A percentile compares a stretch with the other conserved stretches of the same genome.
Conservation (phyloP, 2,113 vertebrate species). For the Pomatorhinus ruficollis region DNA sequence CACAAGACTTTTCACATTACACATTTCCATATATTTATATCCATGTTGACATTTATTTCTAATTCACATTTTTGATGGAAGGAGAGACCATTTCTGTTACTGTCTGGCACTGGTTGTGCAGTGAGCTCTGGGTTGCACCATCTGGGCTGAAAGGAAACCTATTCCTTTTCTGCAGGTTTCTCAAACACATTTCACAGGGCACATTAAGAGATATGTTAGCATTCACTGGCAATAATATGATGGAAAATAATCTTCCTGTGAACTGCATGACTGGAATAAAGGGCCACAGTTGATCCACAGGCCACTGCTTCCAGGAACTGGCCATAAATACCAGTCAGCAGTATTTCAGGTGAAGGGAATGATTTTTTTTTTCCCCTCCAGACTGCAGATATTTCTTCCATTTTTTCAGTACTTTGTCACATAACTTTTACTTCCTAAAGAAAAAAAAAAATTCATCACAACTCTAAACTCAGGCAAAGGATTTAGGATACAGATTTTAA, state of each 20-base stretch:
- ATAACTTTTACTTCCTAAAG: not conserved
- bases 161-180: not conserved
- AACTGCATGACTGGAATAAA: not conserved
- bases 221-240: not conserved
- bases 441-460: not conserved
- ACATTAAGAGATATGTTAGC: not conserved
- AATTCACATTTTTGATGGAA: not conserved
- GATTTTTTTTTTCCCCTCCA: not conserved
- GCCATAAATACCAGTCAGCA: not conserved
- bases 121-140: not conserved
- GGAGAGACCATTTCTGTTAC: not conserved
- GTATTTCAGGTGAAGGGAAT: not conserved
- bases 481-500: not conserved
- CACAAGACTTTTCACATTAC: fast-evolving
- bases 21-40: not conserved
- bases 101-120: not conserved
- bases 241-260: not conserved
- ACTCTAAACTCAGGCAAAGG: not conserved
- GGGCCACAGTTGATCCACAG: not conserved
- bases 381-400: not conserved
- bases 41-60: not conserved
- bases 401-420: not conserved
- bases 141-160: not conserved
- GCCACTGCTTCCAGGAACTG: not conserved
- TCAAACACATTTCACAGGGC: not conserved